Conservation (phyloP, 2,113 vertebrate species). For the Cyprinus carpio region DNA sequence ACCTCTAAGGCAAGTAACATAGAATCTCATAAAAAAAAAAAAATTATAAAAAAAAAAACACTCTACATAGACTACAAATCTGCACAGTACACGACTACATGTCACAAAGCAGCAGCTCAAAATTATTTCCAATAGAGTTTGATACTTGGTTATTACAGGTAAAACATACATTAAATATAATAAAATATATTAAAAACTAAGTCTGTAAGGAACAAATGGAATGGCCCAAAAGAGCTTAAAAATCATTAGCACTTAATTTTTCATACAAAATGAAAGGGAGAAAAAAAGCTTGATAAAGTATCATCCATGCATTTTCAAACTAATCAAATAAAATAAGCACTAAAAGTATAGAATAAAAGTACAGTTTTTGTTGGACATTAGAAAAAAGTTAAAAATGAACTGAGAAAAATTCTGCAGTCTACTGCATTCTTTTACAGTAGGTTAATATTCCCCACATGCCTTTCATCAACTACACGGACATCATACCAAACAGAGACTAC, state of each 20-base stretch:
- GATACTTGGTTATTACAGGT: background rate
- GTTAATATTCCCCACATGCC: background rate
- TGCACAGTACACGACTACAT: background rate
- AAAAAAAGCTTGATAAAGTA: too few relatives aligned
- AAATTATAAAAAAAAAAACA: too few relatives aligned
- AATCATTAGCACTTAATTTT: too few relatives aligned
- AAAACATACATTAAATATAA: too few relatives aligned
- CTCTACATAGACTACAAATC: background rate
- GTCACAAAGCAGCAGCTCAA: background rate
- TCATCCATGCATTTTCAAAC: background rate
- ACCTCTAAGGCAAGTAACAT: background rate
- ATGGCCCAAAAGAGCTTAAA: too few relatives aligned
- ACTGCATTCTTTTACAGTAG: background rate
- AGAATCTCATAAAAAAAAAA: background rate
- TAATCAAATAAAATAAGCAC: background rate
- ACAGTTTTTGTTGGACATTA: background rate
- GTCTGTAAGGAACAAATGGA: too few relatives aligned
- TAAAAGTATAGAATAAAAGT: background rate
- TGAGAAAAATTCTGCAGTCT: background rate
- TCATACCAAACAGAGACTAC: slow-evolving; percentile 13
- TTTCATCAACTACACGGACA: slow-evolving; percentile 3
- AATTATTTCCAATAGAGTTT: background rate
- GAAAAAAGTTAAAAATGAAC: background rate
- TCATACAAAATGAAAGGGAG: too few relatives aligned
- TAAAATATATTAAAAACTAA: too few relatives aligned